phyloP scores from a whole-genome alignment of 2,113 vertebrate genomes.

The Parotia lawesii region DNA sequence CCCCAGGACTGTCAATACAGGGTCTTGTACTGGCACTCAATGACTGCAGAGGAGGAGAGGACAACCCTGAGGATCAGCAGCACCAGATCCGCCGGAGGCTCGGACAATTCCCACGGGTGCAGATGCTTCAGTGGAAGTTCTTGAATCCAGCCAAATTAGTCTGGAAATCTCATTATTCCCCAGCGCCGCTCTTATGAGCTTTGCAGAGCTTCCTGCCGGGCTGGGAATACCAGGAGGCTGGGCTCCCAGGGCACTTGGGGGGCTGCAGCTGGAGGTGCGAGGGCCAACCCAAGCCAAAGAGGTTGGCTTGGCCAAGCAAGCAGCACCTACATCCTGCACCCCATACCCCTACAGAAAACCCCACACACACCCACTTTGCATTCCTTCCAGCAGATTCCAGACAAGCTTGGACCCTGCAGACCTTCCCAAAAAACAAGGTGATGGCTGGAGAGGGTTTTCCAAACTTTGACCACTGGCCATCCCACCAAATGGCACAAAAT shows the following conservation, averaged over 20 bases:
- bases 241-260: neutral
- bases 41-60: neutral
- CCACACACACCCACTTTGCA: neutral
- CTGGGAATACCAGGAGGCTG: neutral
- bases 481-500: neutral
- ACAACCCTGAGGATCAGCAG: neutral
- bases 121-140: conserved; percentile 20
- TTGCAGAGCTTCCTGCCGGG: conserved; percentile 56
- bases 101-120: neutral
- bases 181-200: neutral
- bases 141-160: neutral
- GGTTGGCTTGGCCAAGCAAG: neutral
- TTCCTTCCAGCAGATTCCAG: neutral
- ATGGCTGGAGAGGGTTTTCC: neutral
- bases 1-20: neutral
- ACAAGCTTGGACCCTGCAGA: neutral
- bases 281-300: neutral
- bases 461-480: neutral
- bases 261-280: neutral
- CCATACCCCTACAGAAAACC: neutral
- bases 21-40: neutral
- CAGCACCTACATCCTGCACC: neutral
- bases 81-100: neutral
- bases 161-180: conserved; percentile 59
- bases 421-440: accelerated